A percentile compares a stretch with the other conserved stretches of the same genome.
These are phyloP conservation scores for Oryzias curvinotus DNA, from an alignment of 2,113 vertebrate genomes.

Conservation along the genomic window DNA sequence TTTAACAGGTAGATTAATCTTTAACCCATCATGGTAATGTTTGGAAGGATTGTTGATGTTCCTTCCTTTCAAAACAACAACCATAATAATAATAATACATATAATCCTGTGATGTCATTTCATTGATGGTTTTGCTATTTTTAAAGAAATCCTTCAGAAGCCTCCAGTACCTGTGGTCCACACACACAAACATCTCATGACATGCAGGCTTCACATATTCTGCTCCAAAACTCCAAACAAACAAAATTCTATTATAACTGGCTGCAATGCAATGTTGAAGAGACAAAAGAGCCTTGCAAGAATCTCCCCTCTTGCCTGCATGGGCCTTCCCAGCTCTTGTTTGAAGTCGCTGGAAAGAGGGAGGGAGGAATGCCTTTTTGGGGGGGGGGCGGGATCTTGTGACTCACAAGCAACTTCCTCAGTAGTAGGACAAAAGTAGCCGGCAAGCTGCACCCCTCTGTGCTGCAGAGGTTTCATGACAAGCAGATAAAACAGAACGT, in stretches of 20 bases:
- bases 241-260: background rate
- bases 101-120: background rate
- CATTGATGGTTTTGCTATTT: background rate
- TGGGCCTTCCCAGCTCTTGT: constrained; percentile 20
- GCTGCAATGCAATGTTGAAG: background rate
- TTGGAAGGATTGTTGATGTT: background rate
- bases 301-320: constrained; percentile 25
- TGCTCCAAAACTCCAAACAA: background rate
- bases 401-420: constrained; percentile 80
- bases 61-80: too few species aligned
- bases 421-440: constrained; percentile 74
- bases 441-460: constrained; percentile 63
- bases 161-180: background rate
- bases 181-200: background rate
- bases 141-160: background rate
- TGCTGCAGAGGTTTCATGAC: constrained; percentile 50
- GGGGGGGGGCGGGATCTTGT: constrained; percentile 75
- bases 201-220: background rate
- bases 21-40: constrained; percentile 15
- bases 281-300: constrained; percentile 14
- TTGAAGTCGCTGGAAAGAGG: constrained; percentile 49
- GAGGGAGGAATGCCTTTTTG: constrained; percentile 37
- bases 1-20: background rate
- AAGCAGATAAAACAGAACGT: constrained; percentile 42
- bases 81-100: too few species aligned